A percentile compares a stretch with the other conserved stretches of the same genome.
Conservation (phyloP, 1,140 invertebrate genomes). For the Gonioctena quinquepunctata region DNA sequence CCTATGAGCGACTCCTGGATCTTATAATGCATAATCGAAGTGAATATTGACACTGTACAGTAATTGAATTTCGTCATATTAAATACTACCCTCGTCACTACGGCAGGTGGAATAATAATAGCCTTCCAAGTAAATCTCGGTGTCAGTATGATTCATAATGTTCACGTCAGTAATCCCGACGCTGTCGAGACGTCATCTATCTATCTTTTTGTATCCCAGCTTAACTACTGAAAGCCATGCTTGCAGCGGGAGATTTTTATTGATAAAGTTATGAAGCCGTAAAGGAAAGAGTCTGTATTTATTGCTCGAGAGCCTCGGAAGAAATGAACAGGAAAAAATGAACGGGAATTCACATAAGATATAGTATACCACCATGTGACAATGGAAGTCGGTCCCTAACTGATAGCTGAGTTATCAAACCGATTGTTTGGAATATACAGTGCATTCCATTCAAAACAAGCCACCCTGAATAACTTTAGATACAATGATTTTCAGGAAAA, state of each 20-base stretch:
- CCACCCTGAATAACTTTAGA: no score
- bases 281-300: not conserved
- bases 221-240: slow-evolving; percentile 24
- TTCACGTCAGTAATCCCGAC: slow-evolving; percentile 36
- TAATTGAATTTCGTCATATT: not conserved
- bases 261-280: slow-evolving; percentile 21
- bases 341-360: no score
- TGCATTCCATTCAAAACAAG: no score
- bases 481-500: no score
- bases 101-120: slow-evolving; percentile 3
- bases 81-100: not conserved
- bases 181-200: slow-evolving; percentile 29
- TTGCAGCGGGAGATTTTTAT: slow-evolving; percentile 20
- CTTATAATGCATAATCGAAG: slow-evolving; percentile 9
- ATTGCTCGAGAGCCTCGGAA: not conserved
- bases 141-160: slow-evolving; percentile 43
- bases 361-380: no score
- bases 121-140: slow-evolving; percentile 28
- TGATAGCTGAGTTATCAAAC: no score
- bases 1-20: no score
- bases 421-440: no score
- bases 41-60: not conserved
- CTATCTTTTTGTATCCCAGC: slow-evolving; percentile 35
- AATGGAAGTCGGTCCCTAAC: no score
- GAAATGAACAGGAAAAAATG: no score